Conservation (phyloP, 2,113 vertebrate genomes). For the Budorcas taxicolor region DNA sequence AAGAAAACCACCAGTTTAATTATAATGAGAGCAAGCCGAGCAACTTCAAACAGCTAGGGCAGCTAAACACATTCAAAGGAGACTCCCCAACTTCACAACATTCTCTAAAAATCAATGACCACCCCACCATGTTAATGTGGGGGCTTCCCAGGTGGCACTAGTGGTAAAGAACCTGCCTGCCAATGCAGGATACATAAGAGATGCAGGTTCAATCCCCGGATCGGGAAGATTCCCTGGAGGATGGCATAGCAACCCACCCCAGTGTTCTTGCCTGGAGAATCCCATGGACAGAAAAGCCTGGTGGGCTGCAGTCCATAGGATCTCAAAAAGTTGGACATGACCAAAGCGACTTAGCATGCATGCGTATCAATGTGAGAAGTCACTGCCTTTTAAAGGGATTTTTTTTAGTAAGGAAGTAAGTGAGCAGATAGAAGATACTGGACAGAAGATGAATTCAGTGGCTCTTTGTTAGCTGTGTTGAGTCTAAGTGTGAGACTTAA, state of each 20-base stretch:
- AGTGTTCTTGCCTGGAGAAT: neutral
- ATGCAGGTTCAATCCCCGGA: neutral
- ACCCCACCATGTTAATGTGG: neutral
- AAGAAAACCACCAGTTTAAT: neutral
- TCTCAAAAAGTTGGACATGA: neutral
- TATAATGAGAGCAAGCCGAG: neutral
- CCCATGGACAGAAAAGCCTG: neutral
- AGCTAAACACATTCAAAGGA: neutral
- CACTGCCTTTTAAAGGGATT: neutral
- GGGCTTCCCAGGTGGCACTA: neutral
- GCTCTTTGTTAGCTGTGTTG: neutral
- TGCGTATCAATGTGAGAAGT: neutral
- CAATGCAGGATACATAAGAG: neutral
- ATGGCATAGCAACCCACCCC: neutral
- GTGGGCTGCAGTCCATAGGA: neutral
- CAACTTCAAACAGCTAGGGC: neutral
- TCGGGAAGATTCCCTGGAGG: neutral
- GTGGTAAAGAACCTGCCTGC: neutral
- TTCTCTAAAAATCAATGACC: neutral
- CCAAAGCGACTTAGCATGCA: neutral
- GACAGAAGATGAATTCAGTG: neutral
- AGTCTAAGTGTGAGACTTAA: neutral
- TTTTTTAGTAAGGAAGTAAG: neutral
- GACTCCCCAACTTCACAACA: neutral
- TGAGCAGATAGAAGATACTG: neutral